Conservation (phyloP, 2,113 vertebrate genomes). For the Tricholaema leucomelas region DNA sequence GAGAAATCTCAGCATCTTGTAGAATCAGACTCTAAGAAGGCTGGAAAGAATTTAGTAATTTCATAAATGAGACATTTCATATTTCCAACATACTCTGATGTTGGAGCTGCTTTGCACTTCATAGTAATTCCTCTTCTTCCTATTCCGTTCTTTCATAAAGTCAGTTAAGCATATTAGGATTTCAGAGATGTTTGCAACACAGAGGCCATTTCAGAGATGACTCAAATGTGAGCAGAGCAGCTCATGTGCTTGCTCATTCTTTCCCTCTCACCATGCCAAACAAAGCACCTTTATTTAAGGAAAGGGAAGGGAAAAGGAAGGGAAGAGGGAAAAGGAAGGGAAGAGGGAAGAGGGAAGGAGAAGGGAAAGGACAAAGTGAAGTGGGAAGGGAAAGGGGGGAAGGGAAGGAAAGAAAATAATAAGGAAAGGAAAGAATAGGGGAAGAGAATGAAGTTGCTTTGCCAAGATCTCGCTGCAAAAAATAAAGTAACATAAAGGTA, state of each 20-base stretch:
- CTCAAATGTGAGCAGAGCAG: neutral
- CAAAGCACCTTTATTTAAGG: neutral
- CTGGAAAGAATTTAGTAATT: neutral
- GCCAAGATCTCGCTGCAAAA: neutral
- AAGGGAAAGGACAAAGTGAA: neutral
- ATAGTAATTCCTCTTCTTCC: neutral
- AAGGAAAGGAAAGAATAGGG: too few species aligned
- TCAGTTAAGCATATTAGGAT: neutral
- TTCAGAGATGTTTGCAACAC: neutral
- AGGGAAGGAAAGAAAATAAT: too few species aligned
- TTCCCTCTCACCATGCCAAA: neutral
- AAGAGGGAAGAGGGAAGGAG: too few species aligned
- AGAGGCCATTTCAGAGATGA: slow-evolving; percentile 10
- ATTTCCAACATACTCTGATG: slow-evolving; percentile 3
- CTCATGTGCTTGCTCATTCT: neutral
- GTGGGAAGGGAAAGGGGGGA: too few species aligned
- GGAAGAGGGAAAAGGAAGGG: too few species aligned
- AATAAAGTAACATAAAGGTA: neutral
- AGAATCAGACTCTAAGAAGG: neutral
- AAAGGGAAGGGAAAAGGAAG: neutral
- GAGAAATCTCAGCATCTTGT: neutral
- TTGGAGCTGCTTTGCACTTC: neutral
- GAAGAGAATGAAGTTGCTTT: neutral
- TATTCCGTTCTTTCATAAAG: neutral
- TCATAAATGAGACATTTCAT: slow-evolving; percentile 15